phyloP scores from a whole-genome alignment of 2,113 vertebrate species.

The Okapia johnstoni region DNA sequence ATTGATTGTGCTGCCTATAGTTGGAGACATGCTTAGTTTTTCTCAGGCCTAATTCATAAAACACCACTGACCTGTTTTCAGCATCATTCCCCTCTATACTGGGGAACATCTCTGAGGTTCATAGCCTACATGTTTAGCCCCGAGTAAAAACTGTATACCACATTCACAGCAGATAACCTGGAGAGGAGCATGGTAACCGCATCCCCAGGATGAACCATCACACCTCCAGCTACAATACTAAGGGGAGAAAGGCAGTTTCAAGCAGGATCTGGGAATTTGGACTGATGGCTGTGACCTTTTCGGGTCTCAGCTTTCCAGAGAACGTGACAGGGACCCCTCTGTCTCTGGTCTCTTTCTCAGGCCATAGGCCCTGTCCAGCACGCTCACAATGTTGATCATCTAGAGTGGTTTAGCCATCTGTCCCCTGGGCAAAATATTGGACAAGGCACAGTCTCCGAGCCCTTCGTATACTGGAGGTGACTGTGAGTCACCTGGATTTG shows the following conservation, averaged over 20 bases:
- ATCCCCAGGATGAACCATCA: background rate
- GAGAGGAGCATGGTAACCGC: background rate
- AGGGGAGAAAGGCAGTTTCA: background rate
- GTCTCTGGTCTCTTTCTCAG: background rate
- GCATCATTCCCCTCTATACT: background rate
- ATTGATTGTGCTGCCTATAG: constrained; percentile 48
- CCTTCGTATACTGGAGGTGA: fast-evolving
- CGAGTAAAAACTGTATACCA: background rate
- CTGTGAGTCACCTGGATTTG: background rate
- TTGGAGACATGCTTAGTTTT: constrained; percentile 46
- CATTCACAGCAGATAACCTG: background rate
- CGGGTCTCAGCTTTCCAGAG: background rate
- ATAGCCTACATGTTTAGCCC: background rate
- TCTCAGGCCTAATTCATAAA: constrained; percentile 55
- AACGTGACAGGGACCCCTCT: background rate
- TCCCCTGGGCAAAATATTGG: background rate
- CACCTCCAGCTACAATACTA: background rate
- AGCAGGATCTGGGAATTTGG: background rate
- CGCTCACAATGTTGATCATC: background rate
- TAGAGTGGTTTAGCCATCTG: background rate
- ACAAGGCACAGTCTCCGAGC: background rate
- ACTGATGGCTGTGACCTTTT: background rate
- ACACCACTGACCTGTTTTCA: constrained; percentile 48
- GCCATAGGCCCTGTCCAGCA: too few species aligned
- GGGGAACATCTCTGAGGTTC: background rate